Conservation (phyloP, 2,888 invertebrate species). For the Diplolepis rosae region DNA sequence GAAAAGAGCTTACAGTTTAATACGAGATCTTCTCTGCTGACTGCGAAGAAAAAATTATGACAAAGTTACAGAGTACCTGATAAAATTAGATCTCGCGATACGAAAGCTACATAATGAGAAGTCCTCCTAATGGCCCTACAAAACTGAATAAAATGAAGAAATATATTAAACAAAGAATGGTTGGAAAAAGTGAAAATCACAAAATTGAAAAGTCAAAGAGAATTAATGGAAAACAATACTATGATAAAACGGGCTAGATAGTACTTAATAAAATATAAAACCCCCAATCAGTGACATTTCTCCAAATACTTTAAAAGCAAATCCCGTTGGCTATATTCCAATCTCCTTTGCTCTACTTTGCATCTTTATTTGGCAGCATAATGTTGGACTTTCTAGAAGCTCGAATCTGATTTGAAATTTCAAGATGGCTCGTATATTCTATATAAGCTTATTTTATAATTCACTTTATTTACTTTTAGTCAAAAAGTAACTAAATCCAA, state of each 20-base stretch:
- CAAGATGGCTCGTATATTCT: background rate
- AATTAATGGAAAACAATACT: constrained; percentile 3
- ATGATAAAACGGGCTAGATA: background rate
- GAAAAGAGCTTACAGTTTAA: no score
- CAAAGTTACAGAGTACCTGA: constrained; percentile 4
- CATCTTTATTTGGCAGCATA: constrained; percentile 22
- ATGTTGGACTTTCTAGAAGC: background rate
- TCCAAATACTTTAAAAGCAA: constrained; percentile 20
- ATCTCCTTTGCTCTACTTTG: constrained; percentile 15
- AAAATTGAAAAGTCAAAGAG: background rate
- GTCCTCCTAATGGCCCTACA: background rate
- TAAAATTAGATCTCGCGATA: constrained; percentile 22
- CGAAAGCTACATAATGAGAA: constrained; percentile 16
- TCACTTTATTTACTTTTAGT: constrained; percentile 1
- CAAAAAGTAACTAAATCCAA: background rate
- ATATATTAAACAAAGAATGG: background rate
- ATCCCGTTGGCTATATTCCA: constrained; percentile 21
- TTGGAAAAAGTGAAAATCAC: background rate
- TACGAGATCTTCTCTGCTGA: background rate
- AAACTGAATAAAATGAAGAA: background rate
- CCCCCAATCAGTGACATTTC: background rate
- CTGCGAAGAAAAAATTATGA: constrained; percentile 8
- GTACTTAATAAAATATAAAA: constrained; percentile 12
- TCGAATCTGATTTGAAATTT: constrained; percentile 22
- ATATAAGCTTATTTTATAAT: background rate